Evolutionary conservation across 2,797 vertebrate species (phyloP), one percentile per base, ranked within the genome.

Genomic region (Sebastes steindachneri): DNA sequence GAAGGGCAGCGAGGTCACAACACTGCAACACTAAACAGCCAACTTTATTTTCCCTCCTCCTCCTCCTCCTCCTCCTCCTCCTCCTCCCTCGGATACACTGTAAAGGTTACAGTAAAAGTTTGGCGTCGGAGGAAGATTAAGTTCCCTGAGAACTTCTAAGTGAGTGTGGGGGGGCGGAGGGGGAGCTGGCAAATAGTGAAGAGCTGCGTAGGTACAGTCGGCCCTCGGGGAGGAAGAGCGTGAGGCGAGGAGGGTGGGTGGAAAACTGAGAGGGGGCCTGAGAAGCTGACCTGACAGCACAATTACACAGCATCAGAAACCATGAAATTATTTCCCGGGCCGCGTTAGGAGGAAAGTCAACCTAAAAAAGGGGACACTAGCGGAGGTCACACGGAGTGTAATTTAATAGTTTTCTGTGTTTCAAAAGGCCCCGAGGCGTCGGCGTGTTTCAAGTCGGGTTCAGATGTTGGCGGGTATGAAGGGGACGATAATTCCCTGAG

Each of bases 231-330:
- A 48, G 67, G 64, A 48, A n/a, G 59, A 57, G 63, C n/a, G 14
- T 75, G 82, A 53, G 55, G 76, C 35, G 57, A 73, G 77, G 68
- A 53, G 35, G 72, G 79, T 37, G 86, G 79, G 83, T 26, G 75
- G 70, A 75, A 78, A 83, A 48, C 54, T 3, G 48, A 67, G 64
- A 63, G 53, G 51, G 48, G n/a, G 58, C n/a, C 51, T 77, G 1
- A 53, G 59, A 87, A 80, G 83, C 29, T 86, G 89, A 86, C 85
- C 88, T 88, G 89, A 92, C 88, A 86, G 86, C 75, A 75, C 83
- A 91, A 91, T 92, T 88, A 86, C 86, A 83, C 1, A 80, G 75
- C 86, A 70, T 86, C 88, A 84, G 37, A 90, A 87, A 89, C 10
- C 88, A 89, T 91, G 88, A 91, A 89, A 89, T 90, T 65, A 77